Evolutionary conservation across 2,797 vertebrate species (phyloP), one percentile per base, ranked within the genome.

Genomic region (Myotis daubentonii): DNA sequence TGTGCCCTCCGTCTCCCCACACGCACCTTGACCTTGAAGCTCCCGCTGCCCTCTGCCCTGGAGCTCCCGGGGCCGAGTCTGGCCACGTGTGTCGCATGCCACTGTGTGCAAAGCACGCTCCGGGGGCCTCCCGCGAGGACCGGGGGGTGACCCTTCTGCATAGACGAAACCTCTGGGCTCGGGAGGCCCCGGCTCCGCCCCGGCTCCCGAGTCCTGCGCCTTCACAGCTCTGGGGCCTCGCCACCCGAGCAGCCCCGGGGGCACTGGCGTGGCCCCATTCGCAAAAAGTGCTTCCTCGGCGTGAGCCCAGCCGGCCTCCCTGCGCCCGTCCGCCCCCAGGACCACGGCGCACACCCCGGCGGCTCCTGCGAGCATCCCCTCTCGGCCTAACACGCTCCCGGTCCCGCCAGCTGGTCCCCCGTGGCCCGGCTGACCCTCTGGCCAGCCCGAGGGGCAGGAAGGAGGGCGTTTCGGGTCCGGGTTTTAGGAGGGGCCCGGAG

Each of bases 261-360:
- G 49, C 15, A 51, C 49, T 5, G 49, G 49, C 16, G 15, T 17
- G 16, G 17, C 49, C 49, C 16, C 15, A 51, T 51, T 51, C 15
- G 16, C 60, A 12, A 33, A 20, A 66, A 30, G 49, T 0, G 16
- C n/a, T 83, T 49, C 83, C 79, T 62, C 30, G 1, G 23, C 4
- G 23, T n/a, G 44, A 20, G 60, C 49, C 1, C 15, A 62, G 11
- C n/a, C 6, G 8, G 1, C 1, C 23, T 22, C 36, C 38, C 51
- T 23, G 28, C 8, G 33, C 30, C 49, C 3, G 3, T 28, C n/a
- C 30, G n/a, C 22, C 36, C 71, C 70, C 23, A 41, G 78, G 47
- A 22, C 53, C 0, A 0, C 3, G 0, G 30, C 60, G 8, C 3
- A 0, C 1, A 36, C 6, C 4, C 3, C 0, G 1, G 13, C 44